A percentile compares a stretch with the other conserved stretches of the same genome.
phyloP scores from a whole-genome alignment of 1,140 invertebrate species.

The Drosophila truncata region DNA sequence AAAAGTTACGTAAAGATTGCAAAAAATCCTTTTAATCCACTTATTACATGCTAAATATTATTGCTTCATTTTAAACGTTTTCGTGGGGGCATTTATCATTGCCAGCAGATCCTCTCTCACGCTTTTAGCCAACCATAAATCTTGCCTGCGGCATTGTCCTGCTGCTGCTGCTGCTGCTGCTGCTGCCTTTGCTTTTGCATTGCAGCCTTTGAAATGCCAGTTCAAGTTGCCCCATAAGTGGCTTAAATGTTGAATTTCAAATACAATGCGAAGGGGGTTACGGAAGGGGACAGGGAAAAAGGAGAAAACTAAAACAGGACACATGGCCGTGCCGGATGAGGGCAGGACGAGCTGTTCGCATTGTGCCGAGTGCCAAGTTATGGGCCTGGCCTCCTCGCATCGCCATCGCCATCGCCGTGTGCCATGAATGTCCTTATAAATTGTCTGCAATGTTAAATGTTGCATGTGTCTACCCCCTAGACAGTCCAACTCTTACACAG shows the following conservation, averaged over 20 bases:
- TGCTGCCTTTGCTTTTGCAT: conserved; percentile 26
- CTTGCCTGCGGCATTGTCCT: conserved; percentile 74
- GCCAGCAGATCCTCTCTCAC: conserved; percentile 45
- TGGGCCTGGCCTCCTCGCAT: conserved; percentile 56
- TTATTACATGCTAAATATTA: conserved; percentile 69
- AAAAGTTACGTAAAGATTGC: not conserved
- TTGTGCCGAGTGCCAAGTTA: conserved; percentile 74
- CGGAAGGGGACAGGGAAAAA: conserved; percentile 22
- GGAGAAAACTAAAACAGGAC: conserved; percentile 44
- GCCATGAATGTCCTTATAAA: conserved; percentile 82
- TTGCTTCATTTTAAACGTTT: conserved; percentile 71
- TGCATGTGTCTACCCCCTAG: conserved; percentile 61
- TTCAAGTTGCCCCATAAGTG: conserved; percentile 79
- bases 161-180: conserved; percentile 54
- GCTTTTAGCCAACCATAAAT: conserved; percentile 71
- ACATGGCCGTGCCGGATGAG: conserved; percentile 39
- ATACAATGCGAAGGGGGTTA: conserved; percentile 64
- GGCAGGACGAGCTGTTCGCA: conserved; percentile 61
- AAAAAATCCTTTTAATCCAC: conserved; percentile 30
- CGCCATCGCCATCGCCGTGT: conserved; percentile 58
- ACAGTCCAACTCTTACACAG: conserved; percentile 4
- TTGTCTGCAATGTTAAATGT: conserved; percentile 82
- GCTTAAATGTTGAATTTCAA: conserved; percentile 82
- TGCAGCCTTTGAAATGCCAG: conserved; percentile 80
- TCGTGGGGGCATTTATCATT: conserved; percentile 58